phyloP scores from a whole-genome alignment of 1,140 invertebrate species.

The Meloidogyne exigua region DNA sequence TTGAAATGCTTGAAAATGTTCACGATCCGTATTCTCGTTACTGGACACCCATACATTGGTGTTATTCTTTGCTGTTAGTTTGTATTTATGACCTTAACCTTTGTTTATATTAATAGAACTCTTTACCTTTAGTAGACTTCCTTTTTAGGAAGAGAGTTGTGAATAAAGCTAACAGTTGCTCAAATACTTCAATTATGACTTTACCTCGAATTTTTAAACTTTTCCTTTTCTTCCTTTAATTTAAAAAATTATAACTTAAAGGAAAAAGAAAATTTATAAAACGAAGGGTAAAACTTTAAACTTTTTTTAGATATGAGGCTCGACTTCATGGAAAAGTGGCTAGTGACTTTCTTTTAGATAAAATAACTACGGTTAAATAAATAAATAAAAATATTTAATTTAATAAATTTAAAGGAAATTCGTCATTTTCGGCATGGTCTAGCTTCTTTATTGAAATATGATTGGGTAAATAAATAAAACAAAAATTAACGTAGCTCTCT shows the following conservation, averaged over 20 bases:
- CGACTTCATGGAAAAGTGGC: slow-evolving; percentile 52
- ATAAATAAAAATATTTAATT: not conserved
- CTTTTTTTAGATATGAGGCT: slow-evolving; percentile 45
- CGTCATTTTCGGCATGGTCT: slow-evolving; percentile 49
- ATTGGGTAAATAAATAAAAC: slow-evolving; percentile 40
- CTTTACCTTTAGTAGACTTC: too few relatives aligned
- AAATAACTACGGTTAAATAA: slow-evolving; percentile 37
- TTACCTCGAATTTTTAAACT: too few relatives aligned
- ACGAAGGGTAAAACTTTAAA: slow-evolving; percentile 15
- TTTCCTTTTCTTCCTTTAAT: too few relatives aligned
- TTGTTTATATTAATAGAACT: too few relatives aligned
- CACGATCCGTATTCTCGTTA: slow-evolving; percentile 51
- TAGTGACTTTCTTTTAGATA: slow-evolving; percentile 50
- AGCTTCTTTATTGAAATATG: slow-evolving; percentile 52
- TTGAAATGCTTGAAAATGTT: slow-evolving; percentile 45
- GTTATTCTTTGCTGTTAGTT: slow-evolving; percentile 33
- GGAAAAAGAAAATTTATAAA: not conserved
- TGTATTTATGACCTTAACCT: too few relatives aligned
- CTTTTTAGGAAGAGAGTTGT: too few relatives aligned
- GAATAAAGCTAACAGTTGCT: too few relatives aligned
- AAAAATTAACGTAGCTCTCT: not conserved
- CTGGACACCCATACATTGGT: slow-evolving; percentile 61
- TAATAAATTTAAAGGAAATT: slow-evolving; percentile 50
- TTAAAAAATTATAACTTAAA: too few relatives aligned
- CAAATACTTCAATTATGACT: too few relatives aligned